Evolutionary conservation across 35 echinoderm and acorn worm species (phyloP).

Genomic region (Strongylocentrotus purpuratus): DNA sequence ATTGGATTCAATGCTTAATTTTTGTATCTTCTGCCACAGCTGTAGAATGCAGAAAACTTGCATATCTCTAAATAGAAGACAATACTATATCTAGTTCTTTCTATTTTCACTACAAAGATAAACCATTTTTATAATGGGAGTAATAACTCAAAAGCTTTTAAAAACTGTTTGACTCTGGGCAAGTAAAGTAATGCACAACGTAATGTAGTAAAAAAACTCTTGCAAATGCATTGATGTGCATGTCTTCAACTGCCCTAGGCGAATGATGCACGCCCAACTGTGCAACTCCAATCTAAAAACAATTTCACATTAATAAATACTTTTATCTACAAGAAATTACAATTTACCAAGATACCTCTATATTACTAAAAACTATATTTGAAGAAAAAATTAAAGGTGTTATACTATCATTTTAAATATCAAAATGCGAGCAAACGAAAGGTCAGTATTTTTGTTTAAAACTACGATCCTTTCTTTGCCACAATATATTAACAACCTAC

Average conservation of each 20-base stretch:
- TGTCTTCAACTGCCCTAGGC: background rate
- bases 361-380: background rate
- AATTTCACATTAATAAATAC: background rate
- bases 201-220: background rate
- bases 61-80: too few species aligned
- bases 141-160: background rate
- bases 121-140: background rate
- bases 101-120: background rate
- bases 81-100: too few species aligned
- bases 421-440: background rate
- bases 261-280: background rate
- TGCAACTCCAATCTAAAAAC: background rate
- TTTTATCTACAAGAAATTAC: background rate
- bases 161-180: background rate
- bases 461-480: background rate
- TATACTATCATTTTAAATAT: background rate
- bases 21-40: too few species aligned
- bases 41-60: too few species aligned
- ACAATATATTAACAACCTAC: conserved; percentile 28
- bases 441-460: background rate
- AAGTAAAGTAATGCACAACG: background rate
- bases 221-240: background rate
- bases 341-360: background rate
- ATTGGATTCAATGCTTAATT: too few species aligned
- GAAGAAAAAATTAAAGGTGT: background rate